phyloP scores from a whole-genome alignment of 2,113 vertebrate genomes.

The Addax nasomaculatus region DNA sequence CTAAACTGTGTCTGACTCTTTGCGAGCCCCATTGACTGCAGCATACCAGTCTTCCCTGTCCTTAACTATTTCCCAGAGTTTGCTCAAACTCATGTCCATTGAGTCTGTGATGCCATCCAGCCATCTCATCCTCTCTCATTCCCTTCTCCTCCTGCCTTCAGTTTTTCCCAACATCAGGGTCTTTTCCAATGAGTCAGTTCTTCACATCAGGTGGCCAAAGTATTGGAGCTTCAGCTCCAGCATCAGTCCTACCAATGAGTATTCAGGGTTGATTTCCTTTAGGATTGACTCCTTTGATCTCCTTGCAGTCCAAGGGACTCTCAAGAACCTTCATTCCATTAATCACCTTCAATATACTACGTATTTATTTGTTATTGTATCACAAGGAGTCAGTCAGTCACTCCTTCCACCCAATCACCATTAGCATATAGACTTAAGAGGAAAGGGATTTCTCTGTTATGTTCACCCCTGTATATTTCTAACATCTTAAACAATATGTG shows the following conservation, averaged over 20 bases:
- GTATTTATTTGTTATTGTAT: neutral
- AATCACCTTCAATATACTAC: neutral
- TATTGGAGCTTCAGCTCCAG: neutral
- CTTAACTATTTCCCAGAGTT: neutral
- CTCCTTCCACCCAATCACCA: neutral
- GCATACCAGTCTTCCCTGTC: neutral
- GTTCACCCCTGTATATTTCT: neutral
- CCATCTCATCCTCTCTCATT: neutral
- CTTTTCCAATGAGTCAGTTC: neutral
- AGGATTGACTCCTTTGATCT: neutral
- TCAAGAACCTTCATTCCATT: neutral
- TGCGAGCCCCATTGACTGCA: accelerated
- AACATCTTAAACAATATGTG: neutral
- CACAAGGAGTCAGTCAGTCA: neutral
- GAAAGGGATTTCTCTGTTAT: neutral
- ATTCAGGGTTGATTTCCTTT: neutral
- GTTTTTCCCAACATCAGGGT: neutral
- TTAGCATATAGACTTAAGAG: neutral
- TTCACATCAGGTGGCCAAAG: neutral
- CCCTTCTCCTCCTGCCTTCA: neutral
- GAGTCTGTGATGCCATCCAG: neutral
- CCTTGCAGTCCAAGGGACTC: neutral
- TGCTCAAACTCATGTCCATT: neutral
- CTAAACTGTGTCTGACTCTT: neutral
- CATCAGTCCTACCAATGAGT: neutral